Base-by-base conservation (phyloP, 2,113 vertebrate species). In the Pavo muticus region DNA sequence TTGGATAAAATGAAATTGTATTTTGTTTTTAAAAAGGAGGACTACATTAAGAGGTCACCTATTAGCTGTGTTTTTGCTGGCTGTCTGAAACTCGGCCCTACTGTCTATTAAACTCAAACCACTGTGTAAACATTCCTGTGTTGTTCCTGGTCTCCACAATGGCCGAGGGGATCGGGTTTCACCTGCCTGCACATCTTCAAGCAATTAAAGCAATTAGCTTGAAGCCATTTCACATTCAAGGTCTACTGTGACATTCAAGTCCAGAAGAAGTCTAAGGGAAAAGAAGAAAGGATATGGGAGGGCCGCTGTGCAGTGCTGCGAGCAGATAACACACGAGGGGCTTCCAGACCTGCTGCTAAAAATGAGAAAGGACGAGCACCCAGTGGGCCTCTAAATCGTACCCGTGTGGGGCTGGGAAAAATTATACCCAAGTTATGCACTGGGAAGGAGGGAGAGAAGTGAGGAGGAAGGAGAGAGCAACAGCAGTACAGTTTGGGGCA, bases 161-260 rank as follows among this genome's bases (percentile, higher is more conserved):
- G 98, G 98, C 98, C 98, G 79, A 65, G 65, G 97, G 98, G 99
- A 98, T 99, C 98, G 14, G 83, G 98, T 98, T 99, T 98, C 99
- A 99, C 98, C 98, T 99, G 98, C 98, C 97, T 96, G 98, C 98
- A 99, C 98, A 99, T 98, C 98, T 99, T 98, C 98, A 97, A 98
- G 98, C 98, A 99, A 99, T 99, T 99, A 99, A 97, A 98, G 98
- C 98, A 98, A 98, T 99, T 98, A 99, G 98, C 97, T 97, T 97
- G 97, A 98, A 98, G 98, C 98, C 98, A 97, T 98, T 99, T 98
- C 98, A 98, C 98, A 97, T 98, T 98, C 98, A 98, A 99, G 98
- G 98, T 98, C 98, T 98, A 97, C 90, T 91, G 97, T 98, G 98
- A 98, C 98, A 97, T 98, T 97, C 98, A 98, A 97, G 98, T 98